Percentiles rank a stretch among this genome's conserved stretches.
Conservation (phyloP, 2,797 vertebrate species). For the Uromys caudimaculatus region DNA sequence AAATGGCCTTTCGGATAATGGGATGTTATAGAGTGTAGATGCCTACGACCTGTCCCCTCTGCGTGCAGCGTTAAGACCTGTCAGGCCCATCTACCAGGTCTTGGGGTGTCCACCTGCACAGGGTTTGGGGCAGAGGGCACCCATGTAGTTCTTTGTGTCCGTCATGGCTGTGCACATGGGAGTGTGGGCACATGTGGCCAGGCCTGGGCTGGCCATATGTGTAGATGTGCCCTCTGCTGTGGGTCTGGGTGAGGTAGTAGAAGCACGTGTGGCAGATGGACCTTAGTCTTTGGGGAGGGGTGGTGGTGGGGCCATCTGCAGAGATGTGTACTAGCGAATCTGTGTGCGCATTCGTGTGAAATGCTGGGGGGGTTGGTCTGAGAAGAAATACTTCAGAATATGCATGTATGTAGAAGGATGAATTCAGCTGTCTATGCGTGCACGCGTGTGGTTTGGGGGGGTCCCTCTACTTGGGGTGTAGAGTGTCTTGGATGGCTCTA, state of each 20-base stretch:
- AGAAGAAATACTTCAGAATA: constrained; percentile 29
- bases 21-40: background rate
- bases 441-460: background rate
- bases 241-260: background rate
- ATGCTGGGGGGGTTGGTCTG: background rate
- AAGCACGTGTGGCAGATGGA: background rate
- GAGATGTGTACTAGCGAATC: background rate
- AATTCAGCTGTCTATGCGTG: background rate
- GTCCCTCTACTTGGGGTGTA: background rate
- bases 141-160: background rate
- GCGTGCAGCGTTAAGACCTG: background rate
- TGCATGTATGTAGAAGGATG: background rate
- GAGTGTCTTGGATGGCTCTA: background rate
- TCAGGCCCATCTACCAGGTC: background rate
- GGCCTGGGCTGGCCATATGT: background rate
- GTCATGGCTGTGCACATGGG: background rate
- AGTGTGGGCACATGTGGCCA: background rate
- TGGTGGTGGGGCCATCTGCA: background rate
- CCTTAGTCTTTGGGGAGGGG: background rate
- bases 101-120: background rate
- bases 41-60: background rate
- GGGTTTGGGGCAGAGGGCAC: background rate
- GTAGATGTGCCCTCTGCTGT: background rate
- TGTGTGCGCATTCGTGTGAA: background rate
- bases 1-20: background rate